Evolutionary conservation across 92 coral and sea anemone species (phyloP).

Genomic region (Phenganax marumi): DNA sequence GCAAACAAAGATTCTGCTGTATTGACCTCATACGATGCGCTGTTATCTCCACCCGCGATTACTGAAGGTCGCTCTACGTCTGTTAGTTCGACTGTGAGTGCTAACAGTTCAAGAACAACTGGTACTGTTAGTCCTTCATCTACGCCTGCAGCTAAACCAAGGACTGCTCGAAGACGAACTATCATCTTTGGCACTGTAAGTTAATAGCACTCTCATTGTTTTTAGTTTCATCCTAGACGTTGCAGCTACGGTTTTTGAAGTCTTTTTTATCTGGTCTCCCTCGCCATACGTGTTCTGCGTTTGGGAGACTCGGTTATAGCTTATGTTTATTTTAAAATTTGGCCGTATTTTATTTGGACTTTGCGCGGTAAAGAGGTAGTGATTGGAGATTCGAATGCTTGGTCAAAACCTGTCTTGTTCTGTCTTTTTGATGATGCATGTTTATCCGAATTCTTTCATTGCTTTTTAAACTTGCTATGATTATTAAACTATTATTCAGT

Average conservation of each 20-base stretch:
- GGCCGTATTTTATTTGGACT: too few species aligned
- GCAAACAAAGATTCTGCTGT: conserved; percentile 83
- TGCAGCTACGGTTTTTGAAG: background rate
- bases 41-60: conserved; percentile 76
- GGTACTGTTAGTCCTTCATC: conserved; percentile 73
- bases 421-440: too few species aligned
- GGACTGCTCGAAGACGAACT: conserved; percentile 81
- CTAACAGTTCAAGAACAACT: conserved; percentile 48
- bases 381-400: too few species aligned
- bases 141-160: conserved; percentile 80
- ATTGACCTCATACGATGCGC: conserved; percentile 81
- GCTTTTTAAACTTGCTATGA: too few species aligned
- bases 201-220: background rate
- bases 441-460: too few species aligned
- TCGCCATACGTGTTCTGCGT: too few species aligned
- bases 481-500: too few species aligned
- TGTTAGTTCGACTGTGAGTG: conserved; percentile 62
- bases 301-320: too few species aligned
- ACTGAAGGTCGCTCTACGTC: conserved; percentile 61
- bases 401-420: too few species aligned
- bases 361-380: too few species aligned
- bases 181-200: conserved; percentile 74
- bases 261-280: background rate
- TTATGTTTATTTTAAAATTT: too few species aligned
- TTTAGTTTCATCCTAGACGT: conserved; percentile 15